Evolutionary conservation across 1,140 invertebrate genomes (phyloP).

Genomic region (Drosophila seguyi): DNA sequence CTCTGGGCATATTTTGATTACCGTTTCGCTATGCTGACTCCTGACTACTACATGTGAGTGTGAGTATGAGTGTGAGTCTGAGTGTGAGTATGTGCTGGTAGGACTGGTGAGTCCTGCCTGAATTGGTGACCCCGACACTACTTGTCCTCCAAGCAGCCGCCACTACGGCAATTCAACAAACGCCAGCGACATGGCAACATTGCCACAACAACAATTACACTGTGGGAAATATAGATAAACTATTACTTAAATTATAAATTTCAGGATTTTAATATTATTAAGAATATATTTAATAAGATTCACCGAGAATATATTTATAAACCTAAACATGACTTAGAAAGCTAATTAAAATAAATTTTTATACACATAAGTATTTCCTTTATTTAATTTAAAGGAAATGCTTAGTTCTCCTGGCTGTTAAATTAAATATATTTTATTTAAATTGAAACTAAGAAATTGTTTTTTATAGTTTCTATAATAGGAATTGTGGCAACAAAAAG

Average conservation of each 20-base stretch:
- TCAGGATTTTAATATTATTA: too few relatives aligned
- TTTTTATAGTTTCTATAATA: background rate
- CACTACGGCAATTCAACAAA: slow-evolving; percentile 44
- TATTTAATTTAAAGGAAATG: too few relatives aligned
- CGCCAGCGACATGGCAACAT: slow-evolving; percentile 56
- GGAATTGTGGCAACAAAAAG: slow-evolving; percentile 11
- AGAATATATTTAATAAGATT: too few relatives aligned
- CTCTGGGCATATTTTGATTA: slow-evolving; percentile 53
- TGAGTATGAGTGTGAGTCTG: slow-evolving; percentile 18
- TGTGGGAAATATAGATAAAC: background rate
- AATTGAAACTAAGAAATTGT: too few relatives aligned
- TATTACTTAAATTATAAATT: too few relatives aligned
- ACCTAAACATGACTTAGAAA: too few relatives aligned
- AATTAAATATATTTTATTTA: too few relatives aligned
- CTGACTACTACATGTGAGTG: background rate
- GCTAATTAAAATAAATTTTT: too few relatives aligned
- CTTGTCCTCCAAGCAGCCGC: slow-evolving; percentile 36
- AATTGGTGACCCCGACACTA: slow-evolving; percentile 47
- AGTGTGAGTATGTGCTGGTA: slow-evolving; percentile 12
- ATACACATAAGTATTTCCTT: too few relatives aligned
- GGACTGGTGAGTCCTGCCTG: slow-evolving; percentile 38
- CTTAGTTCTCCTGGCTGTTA: too few relatives aligned
- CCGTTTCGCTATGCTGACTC: slow-evolving; percentile 25
- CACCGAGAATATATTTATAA: too few relatives aligned
- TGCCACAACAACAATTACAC: slow-evolving; percentile 35